phyloP scores from a whole-genome alignment of 2,113 vertebrate genomes.

The Aphyosemion australe region DNA sequence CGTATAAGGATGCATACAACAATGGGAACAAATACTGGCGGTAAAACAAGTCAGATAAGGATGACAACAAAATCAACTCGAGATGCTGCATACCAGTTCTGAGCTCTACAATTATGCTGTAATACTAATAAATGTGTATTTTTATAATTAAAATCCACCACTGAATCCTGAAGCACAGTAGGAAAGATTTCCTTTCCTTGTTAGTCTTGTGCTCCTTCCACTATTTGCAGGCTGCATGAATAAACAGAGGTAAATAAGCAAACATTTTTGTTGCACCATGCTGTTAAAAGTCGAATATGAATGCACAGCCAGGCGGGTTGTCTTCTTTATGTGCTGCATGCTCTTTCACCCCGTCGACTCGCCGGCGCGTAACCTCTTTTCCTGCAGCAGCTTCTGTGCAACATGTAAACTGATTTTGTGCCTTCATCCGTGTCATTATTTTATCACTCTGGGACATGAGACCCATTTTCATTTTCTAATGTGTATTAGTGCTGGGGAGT shows the following conservation, averaged over 20 bases:
- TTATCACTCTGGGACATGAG: slow-evolving; percentile 6
- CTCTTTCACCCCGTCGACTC: slow-evolving; percentile 32
- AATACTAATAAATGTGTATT: slow-evolving; percentile 21
- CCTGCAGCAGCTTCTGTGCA: slow-evolving; percentile 10
- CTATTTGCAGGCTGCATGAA: slow-evolving; percentile 48
- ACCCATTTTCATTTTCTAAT: slow-evolving; percentile 22
- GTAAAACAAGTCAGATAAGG: slow-evolving; percentile 39
- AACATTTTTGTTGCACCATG: slow-evolving; percentile 44
- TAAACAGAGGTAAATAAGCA: slow-evolving; percentile 61
- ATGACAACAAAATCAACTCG: slow-evolving; percentile 27
- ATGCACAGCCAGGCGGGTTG: slow-evolving; percentile 22
- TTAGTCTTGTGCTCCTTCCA: slow-evolving; percentile 17
- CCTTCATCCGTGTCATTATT: slow-evolving; percentile 28
- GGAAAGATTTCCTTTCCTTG: not conserved
- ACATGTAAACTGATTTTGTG: slow-evolving; percentile 25
- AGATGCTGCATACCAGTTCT: not conserved
- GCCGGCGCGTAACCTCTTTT: slow-evolving; percentile 5
- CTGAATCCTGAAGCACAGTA: not conserved
- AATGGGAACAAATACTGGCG: slow-evolving; percentile 20
- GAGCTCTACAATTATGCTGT: slow-evolving; percentile 3
- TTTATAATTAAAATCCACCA: slow-evolving; percentile 6
- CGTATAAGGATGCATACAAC: slow-evolving; percentile 2
- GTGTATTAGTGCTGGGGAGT: slow-evolving; percentile 14
- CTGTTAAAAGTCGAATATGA: slow-evolving; percentile 59
- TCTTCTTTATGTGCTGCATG: slow-evolving; percentile 36